Base-by-base conservation (phyloP, 2,113 vertebrate species). In the Conger conger region DNA sequence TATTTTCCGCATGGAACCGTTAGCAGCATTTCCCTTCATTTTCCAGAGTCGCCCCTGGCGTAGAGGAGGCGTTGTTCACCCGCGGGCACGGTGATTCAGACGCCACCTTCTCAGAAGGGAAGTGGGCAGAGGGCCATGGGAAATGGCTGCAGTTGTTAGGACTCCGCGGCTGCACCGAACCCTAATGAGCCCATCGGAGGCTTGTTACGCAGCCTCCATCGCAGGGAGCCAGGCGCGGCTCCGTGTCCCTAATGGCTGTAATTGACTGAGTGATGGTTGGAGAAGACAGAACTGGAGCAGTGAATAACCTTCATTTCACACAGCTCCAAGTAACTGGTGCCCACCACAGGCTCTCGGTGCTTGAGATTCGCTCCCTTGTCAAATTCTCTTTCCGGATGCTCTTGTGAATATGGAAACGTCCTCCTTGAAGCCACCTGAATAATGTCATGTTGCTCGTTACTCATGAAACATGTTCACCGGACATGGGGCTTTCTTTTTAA, bases 171-270 rank as follows among this genome's bases (percentile, higher is more conserved):
- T 87, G 53, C 76, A 81, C 23, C 86, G 83, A 89, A 13, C 68
- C 84, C 84, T 93, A 93, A 93, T 92, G 91, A 93, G 89, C 88
- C 87, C 88, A 63, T 88, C 85, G 60, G 92, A 90, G 90, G 88
- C 88, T 90, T 88, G 90, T 91, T 89, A 88, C 83, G 36, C 87
- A 4, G 33, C 76, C 82, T 87, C 80, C 50, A 50, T 84, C 37
- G 89, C 78, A 86, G 23, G 79, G 73, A 37, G 81, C 78, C 1
- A 23, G 60, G 54, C 85, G 81, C 40, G 84, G 30, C 35, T 35
- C 76, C 82, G 83, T 87, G 83, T 50, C 84, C 83, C 78, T 53
- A 35, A 84, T 87, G 81, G 33, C 86, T 85, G 82, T 45, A 88
- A 88, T 85, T 83, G 84, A 88, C 83, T 60, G 85, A 27, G 83